phyloP scores from a whole-genome alignment of 2,113 vertebrate species.

The Pseudonaja textilis region DNA sequence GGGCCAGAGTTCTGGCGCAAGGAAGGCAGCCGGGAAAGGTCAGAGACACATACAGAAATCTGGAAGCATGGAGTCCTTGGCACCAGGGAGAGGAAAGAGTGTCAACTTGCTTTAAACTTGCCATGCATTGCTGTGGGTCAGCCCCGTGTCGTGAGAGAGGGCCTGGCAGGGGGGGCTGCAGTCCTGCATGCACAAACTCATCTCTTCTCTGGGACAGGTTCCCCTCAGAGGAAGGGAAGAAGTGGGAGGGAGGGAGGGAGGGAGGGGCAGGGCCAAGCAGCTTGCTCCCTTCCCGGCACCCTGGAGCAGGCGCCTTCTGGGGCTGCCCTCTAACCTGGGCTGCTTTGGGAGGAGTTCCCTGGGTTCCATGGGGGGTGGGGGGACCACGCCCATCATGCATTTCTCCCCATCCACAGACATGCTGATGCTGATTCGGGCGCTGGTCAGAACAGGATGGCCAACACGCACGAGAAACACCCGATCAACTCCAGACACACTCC shows the following conservation, averaged over 20 bases:
- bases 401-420: slow-evolving; percentile 74
- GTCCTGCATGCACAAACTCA: slow-evolving; percentile 64
- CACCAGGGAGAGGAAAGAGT: slow-evolving; percentile 39
- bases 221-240: slow-evolving; percentile 55
- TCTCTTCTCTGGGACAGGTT: slow-evolving; percentile 68
- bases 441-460: slow-evolving; percentile 70
- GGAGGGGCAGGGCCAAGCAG: slow-evolving; percentile 46
- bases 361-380: slow-evolving; percentile 45
- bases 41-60: slow-evolving; percentile 61
- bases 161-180: slow-evolving; percentile 58
- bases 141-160: slow-evolving; percentile 53
- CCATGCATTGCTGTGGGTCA: slow-evolving; percentile 70
- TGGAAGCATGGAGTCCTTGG: slow-evolving; percentile 59
- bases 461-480: slow-evolving; percentile 71
- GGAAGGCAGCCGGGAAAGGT: slow-evolving; percentile 58
- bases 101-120: slow-evolving; percentile 64
- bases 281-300: slow-evolving; percentile 44
- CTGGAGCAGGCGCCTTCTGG: slow-evolving; percentile 47
- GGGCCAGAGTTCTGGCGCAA: slow-evolving; percentile 62
- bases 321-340: background rate
- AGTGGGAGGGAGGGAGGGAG: no score
- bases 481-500: slow-evolving; percentile 72
- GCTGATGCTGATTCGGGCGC: slow-evolving; percentile 70
- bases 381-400: slow-evolving; percentile 76
- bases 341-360: slow-evolving; percentile 77